These are phyloP conservation scores for Hylaea fasciaria DNA, from an alignment of 2,888 invertebrate species.

Conservation along the genomic window DNA sequence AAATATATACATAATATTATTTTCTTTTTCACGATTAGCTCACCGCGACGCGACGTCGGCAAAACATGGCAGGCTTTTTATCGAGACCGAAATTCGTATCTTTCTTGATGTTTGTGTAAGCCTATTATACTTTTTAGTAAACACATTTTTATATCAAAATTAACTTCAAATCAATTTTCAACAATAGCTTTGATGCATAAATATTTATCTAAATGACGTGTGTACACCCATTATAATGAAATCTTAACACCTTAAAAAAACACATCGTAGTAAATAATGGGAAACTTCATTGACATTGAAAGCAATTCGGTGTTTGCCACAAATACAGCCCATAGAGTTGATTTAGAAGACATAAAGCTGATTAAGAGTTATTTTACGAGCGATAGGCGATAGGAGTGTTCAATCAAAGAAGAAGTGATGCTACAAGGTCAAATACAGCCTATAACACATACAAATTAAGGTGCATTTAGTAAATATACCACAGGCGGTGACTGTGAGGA, in stretches of 20 bases:
- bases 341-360: slow-evolving; percentile 46
- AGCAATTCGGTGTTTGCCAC: slow-evolving; percentile 3
- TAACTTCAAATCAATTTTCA: neutral
- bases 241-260: neutral
- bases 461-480: too few relatives aligned
- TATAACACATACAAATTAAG: too few relatives aligned
- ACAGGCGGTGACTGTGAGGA: too few relatives aligned
- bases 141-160: too few relatives aligned
- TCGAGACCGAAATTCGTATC: too few relatives aligned
- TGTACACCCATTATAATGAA: slow-evolving; percentile 9
- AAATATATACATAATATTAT: too few relatives aligned
- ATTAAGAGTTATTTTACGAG: slow-evolving; percentile 48
- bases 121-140: too few relatives aligned
- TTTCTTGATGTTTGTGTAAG: slow-evolving; percentile 1
- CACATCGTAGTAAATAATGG: neutral
- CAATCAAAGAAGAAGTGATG: slow-evolving; percentile 26
- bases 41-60: slow-evolving; percentile 19
- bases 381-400: slow-evolving; percentile 33
- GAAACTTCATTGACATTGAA: neutral
- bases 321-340: slow-evolving; percentile 22
- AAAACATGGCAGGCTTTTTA: too few relatives aligned
- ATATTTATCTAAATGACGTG: neutral
- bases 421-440: neutral
- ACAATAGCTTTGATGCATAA: neutral
- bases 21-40: slow-evolving; percentile 35